phyloP scores from a whole-genome alignment of 2,888 invertebrate genomes.

The Polydesmus complanatus region DNA sequence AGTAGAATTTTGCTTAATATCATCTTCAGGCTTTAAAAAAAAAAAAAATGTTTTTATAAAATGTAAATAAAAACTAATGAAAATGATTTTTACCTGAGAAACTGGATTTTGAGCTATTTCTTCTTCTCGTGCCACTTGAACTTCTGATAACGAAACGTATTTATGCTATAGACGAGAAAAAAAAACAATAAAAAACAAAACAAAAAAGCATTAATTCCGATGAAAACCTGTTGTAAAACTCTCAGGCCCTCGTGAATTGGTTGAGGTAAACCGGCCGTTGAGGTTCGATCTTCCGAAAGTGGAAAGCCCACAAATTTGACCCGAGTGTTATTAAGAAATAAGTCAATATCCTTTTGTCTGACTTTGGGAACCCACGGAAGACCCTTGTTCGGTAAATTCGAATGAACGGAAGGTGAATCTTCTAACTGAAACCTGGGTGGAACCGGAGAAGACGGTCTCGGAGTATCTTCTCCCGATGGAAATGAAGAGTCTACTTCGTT shows the following conservation, averaged over 20 bases:
- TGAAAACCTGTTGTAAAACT: conserved; percentile 53
- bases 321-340: conserved; percentile 77
- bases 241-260: conserved; percentile 94
- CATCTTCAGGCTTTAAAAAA: conserved; percentile 50
- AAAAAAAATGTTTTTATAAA: conserved; percentile 4
- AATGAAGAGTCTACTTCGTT: neutral
- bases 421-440: conserved; percentile 35
- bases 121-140: conserved; percentile 72
- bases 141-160: conserved; percentile 82
- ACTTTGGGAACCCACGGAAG: conserved; percentile 96
- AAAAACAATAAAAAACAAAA: conserved; percentile 1
- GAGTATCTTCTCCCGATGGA: conserved; percentile 22
- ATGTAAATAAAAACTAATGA: neutral
- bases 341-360: conserved; percentile 79
- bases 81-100: conserved; percentile 38
- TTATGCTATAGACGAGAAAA: conserved; percentile 51
- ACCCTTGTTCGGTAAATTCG: conserved; percentile 32
- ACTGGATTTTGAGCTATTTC: conserved; percentile 82
- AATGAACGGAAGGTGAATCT: conserved; percentile 24
- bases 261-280: conserved; percentile 85
- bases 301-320: conserved; percentile 94
- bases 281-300: conserved; percentile 62
- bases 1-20: conserved; percentile 63
- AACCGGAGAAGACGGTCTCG: conserved; percentile 40
- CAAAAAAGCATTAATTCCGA: neutral